phyloP scores from a whole-genome alignment of 2,113 vertebrate genomes.

The Eubucco bourcierii region DNA sequence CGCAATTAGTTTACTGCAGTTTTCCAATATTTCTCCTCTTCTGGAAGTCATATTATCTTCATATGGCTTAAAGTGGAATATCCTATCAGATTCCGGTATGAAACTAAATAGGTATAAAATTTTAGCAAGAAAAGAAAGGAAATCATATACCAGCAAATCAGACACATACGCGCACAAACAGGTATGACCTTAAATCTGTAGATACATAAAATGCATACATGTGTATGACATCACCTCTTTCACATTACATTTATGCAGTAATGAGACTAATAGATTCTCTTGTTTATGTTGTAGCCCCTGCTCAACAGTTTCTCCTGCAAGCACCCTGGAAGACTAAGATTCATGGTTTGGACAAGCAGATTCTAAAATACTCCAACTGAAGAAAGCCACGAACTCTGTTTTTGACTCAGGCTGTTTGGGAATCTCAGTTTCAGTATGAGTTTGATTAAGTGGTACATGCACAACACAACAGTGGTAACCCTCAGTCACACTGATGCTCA shows the following conservation, averaged over 20 bases:
- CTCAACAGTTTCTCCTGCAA: not conserved
- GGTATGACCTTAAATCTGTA: not conserved
- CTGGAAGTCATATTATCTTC: not conserved
- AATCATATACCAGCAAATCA: not conserved
- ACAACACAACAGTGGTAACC: not conserved
- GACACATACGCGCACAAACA: not conserved
- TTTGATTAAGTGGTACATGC: not conserved
- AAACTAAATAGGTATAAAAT: not conserved
- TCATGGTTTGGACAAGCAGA: not conserved
- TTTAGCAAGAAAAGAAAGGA: not conserved
- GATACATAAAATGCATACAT: not conserved
- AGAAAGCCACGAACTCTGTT: not conserved
- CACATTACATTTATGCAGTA: not conserved
- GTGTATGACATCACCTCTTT: not conserved
- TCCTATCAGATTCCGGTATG: not conserved
- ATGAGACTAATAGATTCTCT: not conserved
- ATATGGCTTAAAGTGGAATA: not conserved
- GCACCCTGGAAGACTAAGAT: not conserved
- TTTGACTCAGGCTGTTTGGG: not conserved
- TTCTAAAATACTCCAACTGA: not conserved
- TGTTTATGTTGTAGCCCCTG: not conserved
- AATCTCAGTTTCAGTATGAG: not conserved
- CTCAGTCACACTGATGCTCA: not conserved
- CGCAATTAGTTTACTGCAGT: not conserved
- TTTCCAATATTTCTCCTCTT: not conserved